Percentiles rank a stretch among this genome's conserved stretches.
phyloP scores from a whole-genome alignment of 2,113 vertebrate genomes.

The Sinosuthora webbiana region DNA sequence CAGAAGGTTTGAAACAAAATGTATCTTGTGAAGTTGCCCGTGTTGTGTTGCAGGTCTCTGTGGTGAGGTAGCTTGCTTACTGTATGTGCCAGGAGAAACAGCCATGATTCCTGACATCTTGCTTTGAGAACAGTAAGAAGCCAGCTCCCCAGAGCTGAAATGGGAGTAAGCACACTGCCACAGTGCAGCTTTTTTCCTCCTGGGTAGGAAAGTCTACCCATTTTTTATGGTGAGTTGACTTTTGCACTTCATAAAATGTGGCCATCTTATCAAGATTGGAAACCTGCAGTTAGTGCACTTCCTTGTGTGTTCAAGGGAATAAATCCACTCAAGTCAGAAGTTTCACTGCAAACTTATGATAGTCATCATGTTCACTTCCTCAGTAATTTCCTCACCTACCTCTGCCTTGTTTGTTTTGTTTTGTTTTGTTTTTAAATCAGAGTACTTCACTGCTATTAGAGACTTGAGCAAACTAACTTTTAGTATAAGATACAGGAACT shows the following conservation, averaged over 20 bases:
- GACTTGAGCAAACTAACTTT: background rate
- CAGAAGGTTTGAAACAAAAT: background rate
- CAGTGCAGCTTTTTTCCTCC: background rate
- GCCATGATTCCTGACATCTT: accelerated
- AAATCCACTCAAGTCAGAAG: background rate
- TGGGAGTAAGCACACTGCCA: background rate
- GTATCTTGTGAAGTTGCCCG: accelerated
- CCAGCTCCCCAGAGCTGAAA: background rate
- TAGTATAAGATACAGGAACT: background rate
- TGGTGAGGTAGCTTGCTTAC: background rate
- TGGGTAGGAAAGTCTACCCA: background rate
- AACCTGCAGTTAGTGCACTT: background rate
- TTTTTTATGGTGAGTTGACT: background rate
- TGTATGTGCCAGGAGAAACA: background rate
- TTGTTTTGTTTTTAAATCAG: background rate
- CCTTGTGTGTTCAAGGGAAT: background rate
- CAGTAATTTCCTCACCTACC: background rate
- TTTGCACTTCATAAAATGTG: background rate
- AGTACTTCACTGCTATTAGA: background rate
- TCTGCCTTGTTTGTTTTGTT: background rate
- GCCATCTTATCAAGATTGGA: background rate
- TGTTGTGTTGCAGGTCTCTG: background rate
- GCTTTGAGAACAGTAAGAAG: background rate
- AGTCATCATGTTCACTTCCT: accelerated
- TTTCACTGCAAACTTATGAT: background rate